Percentiles rank a stretch among this genome's conserved stretches.
phyloP scores from a whole-genome alignment of 2,888 invertebrate species.

The Ariolimax columbianus region DNA sequence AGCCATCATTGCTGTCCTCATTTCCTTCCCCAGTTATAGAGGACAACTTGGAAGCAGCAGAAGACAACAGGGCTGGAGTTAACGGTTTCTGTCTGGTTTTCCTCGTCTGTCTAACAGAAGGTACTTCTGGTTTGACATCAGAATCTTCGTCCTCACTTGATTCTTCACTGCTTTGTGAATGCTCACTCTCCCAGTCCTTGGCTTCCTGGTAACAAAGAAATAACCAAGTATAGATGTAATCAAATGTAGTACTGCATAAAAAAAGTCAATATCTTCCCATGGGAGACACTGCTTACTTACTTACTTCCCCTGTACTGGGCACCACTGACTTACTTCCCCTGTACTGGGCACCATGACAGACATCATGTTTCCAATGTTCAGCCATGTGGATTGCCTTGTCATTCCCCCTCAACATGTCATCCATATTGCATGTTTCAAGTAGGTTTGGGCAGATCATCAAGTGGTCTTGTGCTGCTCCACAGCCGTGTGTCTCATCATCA shows the following conservation, averaged over 20 bases:
- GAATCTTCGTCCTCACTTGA: conserved; percentile 60
- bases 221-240: background rate
- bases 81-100: conserved; percentile 46
- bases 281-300: too few species aligned
- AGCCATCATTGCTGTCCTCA: conserved; percentile 54
- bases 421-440: too few species aligned
- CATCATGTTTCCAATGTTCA: too few species aligned
- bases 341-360: too few species aligned
- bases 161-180: conserved; percentile 51
- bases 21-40: conserved; percentile 46
- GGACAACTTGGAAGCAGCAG: conserved; percentile 43
- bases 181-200: conserved; percentile 52
- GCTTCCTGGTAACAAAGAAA: conserved; percentile 25
- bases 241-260: background rate
- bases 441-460: too few species aligned
- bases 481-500: too few species aligned
- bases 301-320: too few species aligned
- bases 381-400: too few species aligned
- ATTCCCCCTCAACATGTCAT: too few species aligned
- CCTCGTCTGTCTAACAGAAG: conserved; percentile 50
- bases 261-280: too few species aligned
- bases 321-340: too few species aligned
- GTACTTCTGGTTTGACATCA: conserved; percentile 57
- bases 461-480: too few species aligned
- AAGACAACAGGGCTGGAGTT: conserved; percentile 34